These are phyloP conservation scores for Cantharis rustica DNA, from an alignment of 2,888 invertebrate genomes.

Conservation along the genomic window DNA sequence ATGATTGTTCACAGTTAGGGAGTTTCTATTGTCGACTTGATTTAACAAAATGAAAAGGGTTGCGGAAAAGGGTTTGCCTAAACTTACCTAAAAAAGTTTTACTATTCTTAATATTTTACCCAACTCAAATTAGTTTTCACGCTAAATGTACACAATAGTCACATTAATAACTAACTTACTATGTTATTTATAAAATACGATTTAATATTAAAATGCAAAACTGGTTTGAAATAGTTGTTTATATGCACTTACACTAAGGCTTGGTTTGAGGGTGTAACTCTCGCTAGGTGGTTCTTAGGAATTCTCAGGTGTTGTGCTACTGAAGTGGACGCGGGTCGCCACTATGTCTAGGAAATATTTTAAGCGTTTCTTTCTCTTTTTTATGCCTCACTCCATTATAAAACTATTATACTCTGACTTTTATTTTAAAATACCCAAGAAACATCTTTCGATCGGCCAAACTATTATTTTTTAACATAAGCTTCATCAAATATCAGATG, in stretches of 20 bases:
- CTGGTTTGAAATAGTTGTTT: slow-evolving; percentile 7
- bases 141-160: not conserved
- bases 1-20: slow-evolving; percentile 26
- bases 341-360: slow-evolving; percentile 26
- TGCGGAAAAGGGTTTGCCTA: slow-evolving; percentile 11
- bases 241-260: slow-evolving; percentile 1
- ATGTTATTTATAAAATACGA: not conserved
- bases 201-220: slow-evolving; percentile 1
- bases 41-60: slow-evolving; percentile 29
- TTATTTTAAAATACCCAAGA: not conserved
- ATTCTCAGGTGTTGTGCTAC: slow-evolving; percentile 36
- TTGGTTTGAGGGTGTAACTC: slow-evolving; percentile 15
- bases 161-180: not conserved
- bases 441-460: not conserved
- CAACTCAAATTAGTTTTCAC: not conserved
- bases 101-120: not conserved
- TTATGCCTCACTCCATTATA: not conserved
- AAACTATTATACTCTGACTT: not conserved
- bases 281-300: slow-evolving; percentile 24
- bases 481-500: not conserved
- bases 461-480: not conserved
- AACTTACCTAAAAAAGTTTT: not conserved
- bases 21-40: slow-evolving; percentile 25
- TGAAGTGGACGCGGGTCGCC: slow-evolving; percentile 33
- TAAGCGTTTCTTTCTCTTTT: not conserved